Evolutionary conservation across 1,140 invertebrate species (phyloP), one percentile per base, ranked within the genome.

Genomic region (Hesperophylax magnus): DNA sequence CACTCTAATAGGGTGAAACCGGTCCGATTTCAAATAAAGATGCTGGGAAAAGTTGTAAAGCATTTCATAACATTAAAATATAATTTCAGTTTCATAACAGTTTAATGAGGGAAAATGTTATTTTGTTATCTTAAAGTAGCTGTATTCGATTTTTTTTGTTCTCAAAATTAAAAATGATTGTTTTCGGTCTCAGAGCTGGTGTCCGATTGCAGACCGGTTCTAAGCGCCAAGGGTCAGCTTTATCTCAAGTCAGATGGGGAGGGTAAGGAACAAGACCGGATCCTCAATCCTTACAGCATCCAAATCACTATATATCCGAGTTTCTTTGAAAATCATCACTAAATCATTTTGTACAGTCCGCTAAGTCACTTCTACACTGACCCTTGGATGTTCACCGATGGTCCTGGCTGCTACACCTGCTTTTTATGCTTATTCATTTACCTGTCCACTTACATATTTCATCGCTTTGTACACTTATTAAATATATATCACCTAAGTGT

Each of bases 211-310:
- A 87, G 89, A 85, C 89, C 88, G 63, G 87, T 90, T 85, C 87
- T 95, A 89, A 93, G 93, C 91, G 93, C 93, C 87, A 92, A 93
- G 91, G 93, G 94, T 89, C 93, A 93, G 91, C 92, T 93, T 87
- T 95, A 95, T 93, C 93, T 95, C 89, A 94, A 94, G 91, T 93
- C 93, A 89, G 94, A 95, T 90, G 92, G 92, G 89, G 93, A 94
- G 91, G 94, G 94, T 95, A 95, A 95, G 94, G 89, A 77, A 53
- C 47, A 47, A 47, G 15, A 53, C 9, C 34, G 76, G 76, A 78
- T 78, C 76, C 24, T 78, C 60, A 78, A 78, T 78, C 76, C 75
- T 75, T 34, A 56, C 71, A 75, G 71, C 71, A 75, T 75, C 53
- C 71, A 56, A 14, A 75, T 27, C 71, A 75, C 71, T 56, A 15